Percentiles rank a stretch among this genome's conserved stretches.
Evolutionary conservation across 2,113 vertebrate species (phyloP).

Genomic region (Etheostoma cragini): DNA sequence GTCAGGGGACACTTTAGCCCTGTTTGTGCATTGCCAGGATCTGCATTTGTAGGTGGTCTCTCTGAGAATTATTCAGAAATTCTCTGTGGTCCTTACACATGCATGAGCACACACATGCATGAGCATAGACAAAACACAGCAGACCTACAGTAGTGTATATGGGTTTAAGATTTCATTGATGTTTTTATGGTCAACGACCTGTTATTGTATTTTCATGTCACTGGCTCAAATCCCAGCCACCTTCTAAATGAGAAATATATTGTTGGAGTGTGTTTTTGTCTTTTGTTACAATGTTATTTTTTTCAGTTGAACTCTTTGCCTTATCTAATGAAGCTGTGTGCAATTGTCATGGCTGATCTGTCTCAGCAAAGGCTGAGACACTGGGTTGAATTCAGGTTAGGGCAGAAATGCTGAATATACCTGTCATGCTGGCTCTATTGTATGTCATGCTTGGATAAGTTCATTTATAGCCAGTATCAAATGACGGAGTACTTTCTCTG

Average conservation of each 20-base stretch:
- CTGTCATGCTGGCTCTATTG: background rate
- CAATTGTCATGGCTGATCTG: constrained; percentile 41
- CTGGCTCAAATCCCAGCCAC: constrained; percentile 4
- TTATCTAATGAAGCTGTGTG: constrained; percentile 7
- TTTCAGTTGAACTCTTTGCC: background rate
- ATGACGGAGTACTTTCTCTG: background rate
- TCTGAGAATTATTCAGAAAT: constrained; percentile 9
- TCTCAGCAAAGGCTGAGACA: constrained; percentile 20
- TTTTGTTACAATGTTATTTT: background rate
- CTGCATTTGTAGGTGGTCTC: constrained; percentile 54
- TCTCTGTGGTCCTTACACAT: background rate
- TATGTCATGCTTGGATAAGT: constrained; percentile 14
- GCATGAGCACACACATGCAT: background rate
- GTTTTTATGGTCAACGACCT: constrained; percentile 26
- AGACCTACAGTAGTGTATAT: background rate
- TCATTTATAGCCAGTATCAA: background rate
- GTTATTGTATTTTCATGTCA: constrained; percentile 5
- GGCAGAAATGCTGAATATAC: constrained; percentile 44
- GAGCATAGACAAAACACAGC: background rate
- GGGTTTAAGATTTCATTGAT: constrained; percentile 34
- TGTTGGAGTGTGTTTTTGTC: background rate
- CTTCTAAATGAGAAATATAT: background rate
- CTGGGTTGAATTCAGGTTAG: constrained; percentile 44
- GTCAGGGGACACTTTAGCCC: constrained; percentile 32
- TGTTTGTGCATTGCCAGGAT: constrained; percentile 17